Evolutionary conservation across 2,113 vertebrate genomes (phyloP).

Genomic region (Malaclemys terrapin): DNA sequence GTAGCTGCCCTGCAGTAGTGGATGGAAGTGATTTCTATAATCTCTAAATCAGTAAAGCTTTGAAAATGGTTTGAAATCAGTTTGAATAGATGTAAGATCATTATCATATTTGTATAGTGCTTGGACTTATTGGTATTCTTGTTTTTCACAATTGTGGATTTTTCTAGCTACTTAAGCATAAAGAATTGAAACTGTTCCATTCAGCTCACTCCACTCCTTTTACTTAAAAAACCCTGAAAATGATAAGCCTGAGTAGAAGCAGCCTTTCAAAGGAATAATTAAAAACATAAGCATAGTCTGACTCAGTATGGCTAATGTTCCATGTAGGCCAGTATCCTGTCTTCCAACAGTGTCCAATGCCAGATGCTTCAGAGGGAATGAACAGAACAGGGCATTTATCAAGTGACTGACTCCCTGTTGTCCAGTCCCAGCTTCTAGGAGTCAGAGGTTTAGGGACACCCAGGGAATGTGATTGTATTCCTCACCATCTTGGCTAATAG

Average conservation of each 20-base stretch:
- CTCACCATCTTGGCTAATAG: background rate
- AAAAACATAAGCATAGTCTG: background rate
- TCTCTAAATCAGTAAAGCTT: background rate
- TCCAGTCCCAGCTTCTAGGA: background rate
- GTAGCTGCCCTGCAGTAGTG: background rate
- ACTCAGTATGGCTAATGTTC: background rate
- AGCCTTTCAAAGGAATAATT: background rate
- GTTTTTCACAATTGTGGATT: background rate
- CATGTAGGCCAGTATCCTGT: background rate
- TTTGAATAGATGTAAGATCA: background rate
- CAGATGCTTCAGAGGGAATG: background rate
- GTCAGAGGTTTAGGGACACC: background rate
- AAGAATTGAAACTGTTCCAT: background rate
- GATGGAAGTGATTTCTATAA: background rate
- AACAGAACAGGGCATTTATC: background rate
- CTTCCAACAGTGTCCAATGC: background rate
- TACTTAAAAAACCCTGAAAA: background rate
- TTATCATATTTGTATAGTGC: background rate
- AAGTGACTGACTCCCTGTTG: background rate
- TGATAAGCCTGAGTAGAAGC: background rate
- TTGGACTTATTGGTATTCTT: background rate
- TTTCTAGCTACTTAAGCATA: background rate
- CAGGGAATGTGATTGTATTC: background rate
- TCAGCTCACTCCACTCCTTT: background rate
- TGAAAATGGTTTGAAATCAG: background rate